Conservation (phyloP, 2,113 vertebrate species). For the Uropsilus gracilis region DNA sequence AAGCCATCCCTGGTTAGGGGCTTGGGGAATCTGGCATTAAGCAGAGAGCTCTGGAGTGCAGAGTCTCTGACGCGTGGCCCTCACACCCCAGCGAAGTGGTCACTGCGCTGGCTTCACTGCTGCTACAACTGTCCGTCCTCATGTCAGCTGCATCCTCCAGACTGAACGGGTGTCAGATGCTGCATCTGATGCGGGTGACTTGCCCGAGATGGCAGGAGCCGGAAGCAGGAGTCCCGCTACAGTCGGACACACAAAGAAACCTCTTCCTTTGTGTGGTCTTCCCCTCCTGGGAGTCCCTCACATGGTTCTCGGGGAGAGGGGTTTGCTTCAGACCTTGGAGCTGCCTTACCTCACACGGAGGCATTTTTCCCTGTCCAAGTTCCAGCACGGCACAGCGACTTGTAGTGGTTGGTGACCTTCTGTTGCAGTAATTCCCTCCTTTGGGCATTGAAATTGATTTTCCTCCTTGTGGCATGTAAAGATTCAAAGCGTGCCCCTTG, state of each 20-base stretch:
- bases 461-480: constrained; percentile 73
- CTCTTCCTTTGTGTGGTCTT: neutral
- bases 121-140: neutral
- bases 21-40: neutral
- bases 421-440: constrained; percentile 83
- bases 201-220: neutral
- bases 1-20: neutral
- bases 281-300: neutral
- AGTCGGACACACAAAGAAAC: neutral
- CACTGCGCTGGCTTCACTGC: neutral
- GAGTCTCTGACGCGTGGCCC: neutral
- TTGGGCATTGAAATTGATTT: constrained; percentile 84
- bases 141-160: neutral
- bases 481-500: constrained; percentile 78
- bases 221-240: neutral
- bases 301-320: neutral
- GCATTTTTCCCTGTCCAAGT: constrained; percentile 50
- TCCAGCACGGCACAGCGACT: constrained; percentile 56
- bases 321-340: neutral
- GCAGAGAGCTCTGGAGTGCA: neutral
- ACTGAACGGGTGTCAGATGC: neutral
- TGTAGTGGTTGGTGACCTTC: constrained; percentile 75
- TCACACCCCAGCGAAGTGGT: neutral
- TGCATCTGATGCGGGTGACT: neutral
- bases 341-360: constrained; percentile 70